Evolutionary conservation across 1,140 invertebrate genomes (phyloP), one percentile per base, ranked within the genome.

Genomic region (Saccostrea echinata): DNA sequence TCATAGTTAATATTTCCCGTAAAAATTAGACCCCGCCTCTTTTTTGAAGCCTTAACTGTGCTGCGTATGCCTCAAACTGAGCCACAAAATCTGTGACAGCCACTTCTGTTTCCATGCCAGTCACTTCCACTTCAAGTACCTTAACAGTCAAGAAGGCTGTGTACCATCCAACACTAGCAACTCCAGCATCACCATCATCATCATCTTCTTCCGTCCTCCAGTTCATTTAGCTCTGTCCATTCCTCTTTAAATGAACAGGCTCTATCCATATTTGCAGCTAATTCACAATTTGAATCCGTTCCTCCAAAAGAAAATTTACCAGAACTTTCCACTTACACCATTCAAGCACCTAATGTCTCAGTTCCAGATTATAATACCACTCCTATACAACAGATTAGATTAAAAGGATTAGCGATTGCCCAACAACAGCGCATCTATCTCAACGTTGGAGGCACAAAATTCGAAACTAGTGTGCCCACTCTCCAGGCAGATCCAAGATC

Each of bases 181-280:
- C 8, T 3, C 3, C 57, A 61, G 8, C 57, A 18, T 61, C 57
- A 61, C n/a, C 57, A 61, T 61, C 57, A 61, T 61, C 57, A 61
- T 61, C 57, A 61, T 53, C 52, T n/a, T n/a, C n/a, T n/a, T n/a
- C n/a, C n/a, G n/a, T n/a, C n/a, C 52, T 53, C 57, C 57, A 61
- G 57, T n/a, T 61, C 13, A 21, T 61, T 21, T 18, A 21, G 13
- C n/a, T 61, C 57, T 3, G 13, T 6, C n/a, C 16, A 24, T 21
- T 21, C 61, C n/a, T 18, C 16, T 21, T 24, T 18, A 13, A 53
- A 53, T 53, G 4, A 53, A 24, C 64, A 4, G 64, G 64, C 30
- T 27, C 12, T 24, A 27, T 71, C 64, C 21, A n/a, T 30, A 30
- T 71, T 9, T 71, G 64, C 27, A 71, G 21, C 64, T 18, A 71